Evolutionary conservation across 2,888 invertebrate genomes (phyloP), one percentile per base, ranked within the genome.

Genomic region (Ashinkailepas kermadecensis): DNA sequence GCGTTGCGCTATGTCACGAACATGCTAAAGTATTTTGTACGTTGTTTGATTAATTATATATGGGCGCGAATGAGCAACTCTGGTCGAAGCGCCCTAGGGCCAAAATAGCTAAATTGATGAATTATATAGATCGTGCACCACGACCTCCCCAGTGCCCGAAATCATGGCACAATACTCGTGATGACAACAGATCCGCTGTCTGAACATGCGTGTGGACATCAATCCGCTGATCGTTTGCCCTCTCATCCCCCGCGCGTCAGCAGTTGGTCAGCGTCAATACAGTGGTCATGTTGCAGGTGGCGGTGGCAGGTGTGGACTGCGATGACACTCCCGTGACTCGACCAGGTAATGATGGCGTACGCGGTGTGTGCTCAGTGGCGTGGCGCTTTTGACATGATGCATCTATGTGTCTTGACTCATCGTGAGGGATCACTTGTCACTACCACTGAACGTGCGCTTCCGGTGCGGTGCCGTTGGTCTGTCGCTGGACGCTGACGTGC

Each of bases 401-500:
- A 70, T 70, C 21, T 7, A 7, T 70, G 70, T 70, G 70, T 39
- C 70, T 39, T 15, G 70, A 70, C 10, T 70, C 39, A 9, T 39
- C 70, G 39, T 70, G 70, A 39, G 70, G 39, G 70, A 8, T 70
- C 70, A 70, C 70, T 39, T 70, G 70, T 70, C 70, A 70, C 70
- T 70, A 70, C 70, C 70, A 70, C 70, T 70, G 70, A 70, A 1
- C 15, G 11, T 59, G 59, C 59, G 12, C 12, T 59, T 7, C 15
- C 2, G 13, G 39, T 70, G 39, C 13, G n/a, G 58, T 13, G 58
- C 58, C 15, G 58, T 11, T 7, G 12, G 2, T 11, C 58, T 58
- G 12, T 6, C 58, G 11, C 58, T 15, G 58, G 12, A 11, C 58
- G 58, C 58, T 58, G 15, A 58, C 58, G 58, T 15, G 11, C 12